Percentiles rank a stretch among this genome's conserved stretches.
Evolutionary conservation across 1,140 invertebrate genomes (phyloP).

Genomic region (Listronotus bonariensis): DNA sequence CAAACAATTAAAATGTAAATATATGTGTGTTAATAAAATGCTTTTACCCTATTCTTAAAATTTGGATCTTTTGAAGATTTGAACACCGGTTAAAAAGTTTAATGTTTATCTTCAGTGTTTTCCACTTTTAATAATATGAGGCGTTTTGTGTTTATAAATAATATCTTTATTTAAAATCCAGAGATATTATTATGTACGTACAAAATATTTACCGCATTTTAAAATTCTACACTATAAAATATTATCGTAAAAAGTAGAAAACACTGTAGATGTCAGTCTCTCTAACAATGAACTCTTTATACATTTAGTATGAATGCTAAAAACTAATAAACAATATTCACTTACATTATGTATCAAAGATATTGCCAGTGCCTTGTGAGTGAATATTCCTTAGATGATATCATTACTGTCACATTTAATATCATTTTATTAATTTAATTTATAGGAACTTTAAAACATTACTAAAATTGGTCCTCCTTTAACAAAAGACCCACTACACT

Average conservation of each 20-base stretch:
- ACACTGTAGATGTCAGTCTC: slow-evolving; percentile 13
- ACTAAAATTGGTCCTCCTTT: slow-evolving; percentile 51
- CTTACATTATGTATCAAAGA: not conserved
- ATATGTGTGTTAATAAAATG: slow-evolving; percentile 17
- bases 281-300: slow-evolving; percentile 16
- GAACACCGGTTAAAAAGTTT: too few species aligned
- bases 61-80: slow-evolving; percentile 34
- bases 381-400: slow-evolving; percentile 3
- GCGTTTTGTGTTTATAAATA: too few species aligned
- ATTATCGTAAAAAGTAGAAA: slow-evolving; percentile 32
- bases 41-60: slow-evolving; percentile 7
- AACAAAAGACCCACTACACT: slow-evolving; percentile 50
- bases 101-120: too few species aligned
- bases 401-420: slow-evolving; percentile 27
- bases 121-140: too few species aligned
- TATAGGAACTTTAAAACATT: slow-evolving; percentile 52
- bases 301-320: slow-evolving; percentile 6
- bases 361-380: not conserved
- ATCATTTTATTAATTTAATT: slow-evolving; percentile 42
- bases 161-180: too few species aligned
- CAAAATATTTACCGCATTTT: too few species aligned
- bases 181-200: too few species aligned
- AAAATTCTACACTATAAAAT: too few species aligned
- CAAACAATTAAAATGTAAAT: slow-evolving; percentile 12
- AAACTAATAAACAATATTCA: not conserved